phyloP scores from a whole-genome alignment of 1,140 invertebrate genomes.

The Cydia splendana region DNA sequence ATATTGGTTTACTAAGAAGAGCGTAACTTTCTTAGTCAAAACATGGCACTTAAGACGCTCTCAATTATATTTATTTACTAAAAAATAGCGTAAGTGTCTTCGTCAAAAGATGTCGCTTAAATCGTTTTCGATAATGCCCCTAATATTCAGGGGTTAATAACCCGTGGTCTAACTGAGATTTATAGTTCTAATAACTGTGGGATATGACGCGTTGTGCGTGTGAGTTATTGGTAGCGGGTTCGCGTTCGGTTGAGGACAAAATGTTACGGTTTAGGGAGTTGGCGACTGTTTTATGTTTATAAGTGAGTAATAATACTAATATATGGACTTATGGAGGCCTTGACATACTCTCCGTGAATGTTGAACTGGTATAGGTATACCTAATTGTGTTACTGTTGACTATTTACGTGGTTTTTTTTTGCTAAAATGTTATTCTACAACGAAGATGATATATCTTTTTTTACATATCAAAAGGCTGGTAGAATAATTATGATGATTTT shows the following conservation, averaged over 20 bases:
- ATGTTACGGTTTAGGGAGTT: neutral
- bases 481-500: no score
- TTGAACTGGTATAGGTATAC: no score
- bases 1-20: no score
- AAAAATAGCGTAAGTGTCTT: neutral
- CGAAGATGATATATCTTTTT: no score
- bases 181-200: conserved; percentile 3
- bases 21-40: no score
- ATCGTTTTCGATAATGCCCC: neutral
- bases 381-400: no score
- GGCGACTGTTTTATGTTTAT: neutral
- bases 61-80: neutral
- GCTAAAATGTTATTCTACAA: no score
- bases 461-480: no score
- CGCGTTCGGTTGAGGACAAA: neutral
- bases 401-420: no score
- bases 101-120: neutral
- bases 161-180: conserved; percentile 8
- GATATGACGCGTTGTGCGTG: conserved; percentile 1
- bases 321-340: no score
- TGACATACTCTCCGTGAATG: no score
- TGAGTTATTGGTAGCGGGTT: neutral
- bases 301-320: no score
- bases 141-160: conserved; percentile 3
- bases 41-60: neutral